phyloP scores from a whole-genome alignment of 2,888 invertebrate species.

The Euplagia quadripunctaria region DNA sequence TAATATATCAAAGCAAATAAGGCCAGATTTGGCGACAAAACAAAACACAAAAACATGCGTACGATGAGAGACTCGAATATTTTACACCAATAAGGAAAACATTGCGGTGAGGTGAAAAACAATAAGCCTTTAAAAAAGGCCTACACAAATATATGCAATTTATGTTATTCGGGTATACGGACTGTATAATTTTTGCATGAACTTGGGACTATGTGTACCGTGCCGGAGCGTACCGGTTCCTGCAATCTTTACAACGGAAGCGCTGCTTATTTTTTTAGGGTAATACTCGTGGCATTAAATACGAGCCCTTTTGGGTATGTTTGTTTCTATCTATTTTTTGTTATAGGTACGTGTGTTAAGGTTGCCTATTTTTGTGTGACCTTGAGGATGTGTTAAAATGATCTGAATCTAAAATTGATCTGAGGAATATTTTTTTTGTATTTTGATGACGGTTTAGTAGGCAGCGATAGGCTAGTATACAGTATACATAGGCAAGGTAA shows the following conservation, averaged over 20 bases:
- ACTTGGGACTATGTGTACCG: slow-evolving; percentile 52
- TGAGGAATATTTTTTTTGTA: too few species aligned
- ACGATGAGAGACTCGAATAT: slow-evolving; percentile 56
- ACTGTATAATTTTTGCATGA: slow-evolving; percentile 66
- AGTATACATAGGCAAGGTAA: too few species aligned
- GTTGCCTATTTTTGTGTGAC: slow-evolving; percentile 28
- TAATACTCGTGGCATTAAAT: slow-evolving; percentile 51
- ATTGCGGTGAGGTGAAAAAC: slow-evolving; percentile 62
- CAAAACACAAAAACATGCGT: slow-evolving; percentile 35
- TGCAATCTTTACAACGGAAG: slow-evolving; percentile 58
- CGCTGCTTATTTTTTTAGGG: slow-evolving; percentile 53
- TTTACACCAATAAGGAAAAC: slow-evolving; percentile 68
- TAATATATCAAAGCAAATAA: slow-evolving; percentile 1
- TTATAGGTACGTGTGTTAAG: slow-evolving; percentile 18
- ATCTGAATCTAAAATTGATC: too few species aligned
- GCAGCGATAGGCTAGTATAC: too few species aligned
- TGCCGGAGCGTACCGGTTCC: slow-evolving; percentile 22
- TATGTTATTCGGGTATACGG: slow-evolving; percentile 34
- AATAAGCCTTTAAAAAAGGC: slow-evolving; percentile 57
- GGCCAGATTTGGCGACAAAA: slow-evolving; percentile 36
- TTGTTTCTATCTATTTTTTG: slow-evolving; percentile 39
- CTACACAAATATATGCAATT: slow-evolving; percentile 37
- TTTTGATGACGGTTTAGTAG: too few species aligned
- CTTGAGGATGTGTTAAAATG: slow-evolving; percentile 15
- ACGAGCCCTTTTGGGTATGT: slow-evolving; percentile 42